Evolutionary conservation across 2,113 vertebrate genomes (phyloP), one percentile per base, ranked within the genome.

Genomic region (Antechinus stuartii): DNA sequence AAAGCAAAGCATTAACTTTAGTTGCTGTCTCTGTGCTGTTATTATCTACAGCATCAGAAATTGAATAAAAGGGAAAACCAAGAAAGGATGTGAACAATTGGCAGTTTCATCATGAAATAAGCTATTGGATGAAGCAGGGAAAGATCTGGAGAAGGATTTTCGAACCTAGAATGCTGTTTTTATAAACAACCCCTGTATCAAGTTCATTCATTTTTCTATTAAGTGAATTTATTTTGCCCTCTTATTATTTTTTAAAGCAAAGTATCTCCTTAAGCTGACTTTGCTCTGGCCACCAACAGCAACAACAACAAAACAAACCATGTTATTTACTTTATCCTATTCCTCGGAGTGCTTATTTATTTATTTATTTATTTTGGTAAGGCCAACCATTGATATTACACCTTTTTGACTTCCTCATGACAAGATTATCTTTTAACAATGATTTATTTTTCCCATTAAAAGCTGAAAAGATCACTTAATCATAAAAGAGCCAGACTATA

Each of bases 361-460:
- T 55, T 23, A 1, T 54, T 55, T 23, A 0, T 22, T 23, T 97
- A 94, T 98, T 49, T 49, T 49, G 49, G 96, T 97, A 91, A 96
- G 94, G 96, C 95, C 90, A 92, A 96, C 95, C 94, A 96, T 97
- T 97, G 98, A 97, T 98, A 97, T 95, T 98, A 96, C 91, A 98
- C 98, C 97, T 98, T 98, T 98, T 98, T 98, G 97, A 93, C 95
- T 98, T 98, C 97, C 94, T 57, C 96, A 95, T 97, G 97, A 98
- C 96, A 96, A 98, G 96, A 98, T 98, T 98, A 98, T 98, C 97
- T 98, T 98, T 98, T 98, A 98, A 98, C 97, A 98, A 30, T 98
- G 98, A 98, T 98, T 98, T 99, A 98, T 98, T 98, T 98, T 99
- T 98, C 97, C 98, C 97, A 98, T 98, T 98, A 98, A 98, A 94